These are phyloP conservation scores for Drosophila elegans DNA, from an alignment of 1,140 invertebrate genomes.

Conservation along the genomic window DNA sequence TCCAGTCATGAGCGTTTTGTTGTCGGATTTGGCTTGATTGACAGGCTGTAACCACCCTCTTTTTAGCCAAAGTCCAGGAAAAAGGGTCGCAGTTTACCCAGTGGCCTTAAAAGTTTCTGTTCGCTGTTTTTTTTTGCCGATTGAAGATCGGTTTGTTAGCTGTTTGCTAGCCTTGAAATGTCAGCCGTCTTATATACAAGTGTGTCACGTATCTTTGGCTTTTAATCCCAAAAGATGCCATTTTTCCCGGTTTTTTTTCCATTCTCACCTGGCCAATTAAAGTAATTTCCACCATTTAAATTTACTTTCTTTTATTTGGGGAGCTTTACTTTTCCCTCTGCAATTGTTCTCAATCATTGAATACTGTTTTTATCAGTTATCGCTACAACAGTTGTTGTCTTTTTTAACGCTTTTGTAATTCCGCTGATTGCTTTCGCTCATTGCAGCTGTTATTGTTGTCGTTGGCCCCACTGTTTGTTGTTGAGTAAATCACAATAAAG, in stretches of 20 bases:
- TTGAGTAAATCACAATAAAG: slow-evolving; percentile 83
- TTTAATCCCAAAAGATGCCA: slow-evolving; percentile 8
- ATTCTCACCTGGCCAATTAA: slow-evolving; percentile 41
- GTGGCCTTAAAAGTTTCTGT: slow-evolving; percentile 33
- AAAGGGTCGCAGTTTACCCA: slow-evolving; percentile 36
- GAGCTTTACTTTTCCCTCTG: slow-evolving; percentile 31
- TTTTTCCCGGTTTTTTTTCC: slow-evolving; percentile 27
- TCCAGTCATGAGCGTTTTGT: slow-evolving; percentile 12
- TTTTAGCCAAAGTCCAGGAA: slow-evolving; percentile 1
- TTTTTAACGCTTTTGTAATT: slow-evolving; percentile 80
- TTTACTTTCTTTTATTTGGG: slow-evolving; percentile 19
- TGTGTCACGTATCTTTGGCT: slow-evolving; percentile 18
- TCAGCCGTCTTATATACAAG: slow-evolving; percentile 14
- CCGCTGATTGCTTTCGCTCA: slow-evolving; percentile 71
- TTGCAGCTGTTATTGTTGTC: slow-evolving; percentile 28
- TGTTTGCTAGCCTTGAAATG: slow-evolving; percentile 33
- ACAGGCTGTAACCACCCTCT: slow-evolving; percentile 23
- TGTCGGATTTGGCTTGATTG: slow-evolving; percentile 27
- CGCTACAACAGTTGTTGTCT: slow-evolving; percentile 43
- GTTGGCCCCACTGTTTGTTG: slow-evolving; percentile 44
- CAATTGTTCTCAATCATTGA: slow-evolving; percentile 61
- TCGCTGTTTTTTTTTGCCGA: slow-evolving; percentile 10
- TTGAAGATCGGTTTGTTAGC: slow-evolving; percentile 11
- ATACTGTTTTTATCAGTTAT: slow-evolving; percentile 67
- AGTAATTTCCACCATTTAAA: slow-evolving; percentile 37